Base-by-base conservation (phyloP, 2,888 invertebrate species). In the Biston stratarius region DNA sequence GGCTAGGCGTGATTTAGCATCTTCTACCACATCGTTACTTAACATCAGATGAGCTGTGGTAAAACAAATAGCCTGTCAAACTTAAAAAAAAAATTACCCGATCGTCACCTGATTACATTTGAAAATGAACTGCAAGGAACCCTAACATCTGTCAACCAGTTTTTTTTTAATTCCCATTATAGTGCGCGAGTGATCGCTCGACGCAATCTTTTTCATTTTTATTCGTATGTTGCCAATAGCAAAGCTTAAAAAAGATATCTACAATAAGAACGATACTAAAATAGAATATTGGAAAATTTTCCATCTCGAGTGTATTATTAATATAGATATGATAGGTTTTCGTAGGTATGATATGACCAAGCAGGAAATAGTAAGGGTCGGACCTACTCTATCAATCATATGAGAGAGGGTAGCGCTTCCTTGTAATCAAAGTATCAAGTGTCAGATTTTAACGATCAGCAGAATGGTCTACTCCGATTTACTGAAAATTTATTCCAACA, bases 341-440 rank as follows among this genome's bases (percentile, higher is more conserved):
- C 24, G 24, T 70, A 42, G 61, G 44, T 64, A 51, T 52, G 69
- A 76, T 67, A 53, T 59, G 72, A 77, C 69, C 45, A 67, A 68
- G 74, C 72, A 69, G 62, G 70, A 72, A 65, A 64, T 63, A 71
- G 56, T 36, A 57, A 65, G 52, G 70, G 68, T 67, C 49, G 42
- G 66, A 47, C 49, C 49, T 58, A 69, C 69, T 69, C 68, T 76
- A 77, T 77, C 72, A 79, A 75, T 78, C 74, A 78, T 74, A 61
- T 38, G 55, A 63, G 65, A 71, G 68, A 73, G 74, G 76, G 74
- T 71, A 66, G 66, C 62, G 63, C 67, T 73, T 72, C 69, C 67
- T 65, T 61, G 66, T 73, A 71, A 76, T 74, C 73, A 77, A 74
- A 64, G 67, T 75, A 78, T 75, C 75, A 65, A 72, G 74, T 78